Percentiles rank a stretch among this genome's conserved stretches.
Conservation (phyloP, 2,113 vertebrate species). For the Herpailurus yagouaroundi region DNA sequence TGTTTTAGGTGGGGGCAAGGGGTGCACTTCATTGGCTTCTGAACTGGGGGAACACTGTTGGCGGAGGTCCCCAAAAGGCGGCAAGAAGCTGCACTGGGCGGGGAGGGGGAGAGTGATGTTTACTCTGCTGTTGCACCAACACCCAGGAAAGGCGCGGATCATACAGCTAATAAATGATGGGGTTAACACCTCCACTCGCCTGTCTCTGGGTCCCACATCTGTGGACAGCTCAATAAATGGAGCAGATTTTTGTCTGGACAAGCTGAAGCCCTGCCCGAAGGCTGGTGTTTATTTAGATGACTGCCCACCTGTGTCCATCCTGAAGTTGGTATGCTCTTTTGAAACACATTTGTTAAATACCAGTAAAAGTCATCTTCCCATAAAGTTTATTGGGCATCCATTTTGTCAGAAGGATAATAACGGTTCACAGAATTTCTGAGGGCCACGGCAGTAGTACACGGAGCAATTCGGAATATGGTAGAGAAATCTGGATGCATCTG, state of each 20-base stretch:
- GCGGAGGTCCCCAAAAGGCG: background rate
- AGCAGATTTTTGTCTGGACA: background rate
- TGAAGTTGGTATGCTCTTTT: background rate
- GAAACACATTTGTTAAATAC: background rate
- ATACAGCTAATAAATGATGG: background rate
- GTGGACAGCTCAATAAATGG: background rate
- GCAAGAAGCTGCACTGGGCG: background rate
- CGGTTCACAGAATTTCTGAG: background rate
- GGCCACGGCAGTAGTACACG: background rate
- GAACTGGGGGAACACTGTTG: background rate
- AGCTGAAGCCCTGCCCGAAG: background rate
- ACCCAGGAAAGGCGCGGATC: background rate
- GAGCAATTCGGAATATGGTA: background rate
- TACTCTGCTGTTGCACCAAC: background rate
- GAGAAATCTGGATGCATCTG: background rate
- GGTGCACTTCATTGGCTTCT: background rate
- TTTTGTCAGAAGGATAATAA: background rate
- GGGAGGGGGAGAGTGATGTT: background rate
- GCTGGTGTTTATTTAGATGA: background rate
- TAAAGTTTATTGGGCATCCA: background rate
- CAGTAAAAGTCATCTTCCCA: background rate
- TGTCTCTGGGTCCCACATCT: background rate
- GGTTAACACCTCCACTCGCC: background rate
- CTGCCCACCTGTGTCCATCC: background rate
- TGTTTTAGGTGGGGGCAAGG: background rate